Evolutionary conservation across 2,888 invertebrate species (phyloP).

Genomic region (Noctuana brunneofusca): DNA sequence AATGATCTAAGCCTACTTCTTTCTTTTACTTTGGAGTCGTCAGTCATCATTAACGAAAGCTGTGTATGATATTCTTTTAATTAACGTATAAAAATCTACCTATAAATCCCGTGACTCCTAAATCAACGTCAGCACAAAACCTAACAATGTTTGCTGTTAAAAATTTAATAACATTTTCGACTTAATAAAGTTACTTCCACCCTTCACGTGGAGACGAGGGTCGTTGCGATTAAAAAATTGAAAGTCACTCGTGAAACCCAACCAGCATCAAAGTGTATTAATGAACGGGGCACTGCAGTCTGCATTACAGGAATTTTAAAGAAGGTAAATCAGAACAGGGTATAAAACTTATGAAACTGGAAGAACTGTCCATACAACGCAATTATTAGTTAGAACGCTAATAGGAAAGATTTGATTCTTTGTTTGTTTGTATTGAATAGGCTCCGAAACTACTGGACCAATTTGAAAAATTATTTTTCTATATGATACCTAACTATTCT

Average conservation of each 20-base stretch:
- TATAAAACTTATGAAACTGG: not conserved
- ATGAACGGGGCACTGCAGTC: slow-evolving; percentile 10
- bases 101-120: not conserved
- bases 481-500: no score
- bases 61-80: not conserved
- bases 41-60: not conserved
- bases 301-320: not conserved
- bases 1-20: no score
- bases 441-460: no score
- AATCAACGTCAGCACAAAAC: slow-evolving; percentile 1
- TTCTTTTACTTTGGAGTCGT: no score
- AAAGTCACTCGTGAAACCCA: slow-evolving; percentile 21
- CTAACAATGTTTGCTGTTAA: slow-evolving; percentile 7
- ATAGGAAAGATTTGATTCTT: no score
- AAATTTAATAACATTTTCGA: slow-evolving; percentile 22
- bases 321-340: not conserved
- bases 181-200: slow-evolving; percentile 28
- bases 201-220: slow-evolving; percentile 12
- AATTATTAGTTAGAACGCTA: no score
- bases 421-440: no score
- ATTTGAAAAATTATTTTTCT: no score
- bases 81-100: not conserved
- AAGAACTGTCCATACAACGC: no score
- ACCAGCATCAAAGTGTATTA: slow-evolving; percentile 20
- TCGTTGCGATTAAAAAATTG: slow-evolving; percentile 19